Base-by-base conservation (phyloP, 2,797 vertebrate species). In the Carapus acus region DNA sequence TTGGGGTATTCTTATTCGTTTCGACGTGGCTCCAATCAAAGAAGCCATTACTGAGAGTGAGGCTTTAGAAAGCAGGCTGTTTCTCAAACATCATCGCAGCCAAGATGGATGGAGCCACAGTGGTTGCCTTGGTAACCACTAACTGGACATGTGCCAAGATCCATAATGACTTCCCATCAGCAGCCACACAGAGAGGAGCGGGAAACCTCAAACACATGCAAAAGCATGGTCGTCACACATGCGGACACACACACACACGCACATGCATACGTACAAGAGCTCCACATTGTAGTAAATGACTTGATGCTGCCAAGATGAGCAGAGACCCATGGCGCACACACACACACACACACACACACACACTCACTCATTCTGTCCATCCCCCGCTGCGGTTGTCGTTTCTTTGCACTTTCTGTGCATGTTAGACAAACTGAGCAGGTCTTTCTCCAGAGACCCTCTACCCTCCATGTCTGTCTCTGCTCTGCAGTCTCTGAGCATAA, bases 121-220 rank as follows among this genome's bases (percentile, higher is more conserved):
- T 0, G 62, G 89, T 90, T 88, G 82, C 86, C 78, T 5, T 83
- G 85, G 88, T 78, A 86, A 89, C 88, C 61, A 44, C 62, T 2
- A 47, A 80, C 78, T 86, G 85, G 85, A 82, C 76, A 75, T 71
- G 83, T 86, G 77, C 85, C 84, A 86, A 71, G 73, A 83, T 84
- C 83, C 78, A 74, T 85, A 87, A 88, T 87, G 81, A 83, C 83
- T 86, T 86, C 75, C 74, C 76, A 83, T 87, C 85, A 87, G 77
- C 73, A 81, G 79, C 76, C 65, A 62, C 58, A 50, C 65, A 22
- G 59, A 55, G 50, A 51, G 62, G 49, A 61, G 66, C 54, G 56
- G 49, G 73, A 62, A 74, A 51, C 65, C 70, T 69, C n/a, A n/a
- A n/a, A n/a, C n/a, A n/a, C n/a, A n/a, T n/a, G n/a, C n/a, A n/a